A percentile compares a stretch with the other conserved stretches of the same genome.
Evolutionary conservation across 92 coral and sea anemone species (phyloP).

Genomic region (Muricea muricata): DNA sequence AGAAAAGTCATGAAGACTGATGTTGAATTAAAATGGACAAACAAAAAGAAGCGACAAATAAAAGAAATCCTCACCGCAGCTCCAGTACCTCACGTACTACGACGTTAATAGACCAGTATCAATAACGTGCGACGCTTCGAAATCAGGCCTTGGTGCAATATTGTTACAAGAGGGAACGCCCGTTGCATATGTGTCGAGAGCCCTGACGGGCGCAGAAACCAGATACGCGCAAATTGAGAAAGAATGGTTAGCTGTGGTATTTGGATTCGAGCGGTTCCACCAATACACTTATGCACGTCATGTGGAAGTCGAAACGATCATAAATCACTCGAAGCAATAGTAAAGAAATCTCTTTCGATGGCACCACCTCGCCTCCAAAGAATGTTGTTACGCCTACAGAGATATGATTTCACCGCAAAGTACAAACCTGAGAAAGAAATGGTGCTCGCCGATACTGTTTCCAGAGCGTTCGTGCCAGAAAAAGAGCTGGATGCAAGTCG

Average conservation of each 20-base stretch:
- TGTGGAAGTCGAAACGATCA: conserved; percentile 61
- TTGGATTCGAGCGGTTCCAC: conserved; percentile 61
- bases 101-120: conserved; percentile 15
- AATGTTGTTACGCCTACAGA: conserved; percentile 55
- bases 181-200: conserved; percentile 53
- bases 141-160: conserved; percentile 24
- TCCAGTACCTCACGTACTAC: conserved; percentile 23
- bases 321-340: conserved; percentile 55
- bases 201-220: conserved; percentile 62
- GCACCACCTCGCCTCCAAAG: conserved; percentile 68
- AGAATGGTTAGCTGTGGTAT: not conserved
- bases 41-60: not conserved
- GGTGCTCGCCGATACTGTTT: conserved; percentile 62
- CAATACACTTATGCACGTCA: conserved; percentile 62
- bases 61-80: conserved; percentile 27
- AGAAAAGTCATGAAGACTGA: conserved; percentile 19
- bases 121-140: conserved; percentile 19
- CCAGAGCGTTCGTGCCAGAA: conserved; percentile 50
- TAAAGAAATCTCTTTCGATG: conserved; percentile 59
- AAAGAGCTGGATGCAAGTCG: conserved; percentile 33
- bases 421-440: conserved; percentile 58
- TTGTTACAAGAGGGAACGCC: conserved; percentile 34
- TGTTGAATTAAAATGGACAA: conserved; percentile 16
- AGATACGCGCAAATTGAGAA: conserved; percentile 54
- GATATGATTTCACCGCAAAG: conserved; percentile 52